A percentile compares a stretch with the other conserved stretches of the same genome.
These are phyloP conservation scores for Myocastor coypus DNA, from an alignment of 2,113 vertebrate species.

Conservation along the genomic window DNA sequence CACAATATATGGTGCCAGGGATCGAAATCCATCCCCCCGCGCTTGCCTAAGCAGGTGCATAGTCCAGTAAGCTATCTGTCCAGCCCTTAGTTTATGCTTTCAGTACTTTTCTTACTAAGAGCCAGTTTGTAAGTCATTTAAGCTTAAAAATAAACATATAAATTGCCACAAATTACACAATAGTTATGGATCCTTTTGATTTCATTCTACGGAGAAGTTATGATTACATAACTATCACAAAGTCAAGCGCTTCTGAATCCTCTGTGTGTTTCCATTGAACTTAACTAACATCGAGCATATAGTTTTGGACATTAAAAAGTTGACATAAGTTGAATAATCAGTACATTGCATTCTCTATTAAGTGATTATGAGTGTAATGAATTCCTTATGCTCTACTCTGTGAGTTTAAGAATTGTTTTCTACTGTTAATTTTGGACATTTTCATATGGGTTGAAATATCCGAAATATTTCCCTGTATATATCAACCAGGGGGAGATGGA, in stretches of 20 bases:
- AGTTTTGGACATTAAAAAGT: neutral
- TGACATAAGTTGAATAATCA: neutral
- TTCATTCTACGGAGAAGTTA: neutral
- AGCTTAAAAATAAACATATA: neutral
- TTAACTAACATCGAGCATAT: neutral
- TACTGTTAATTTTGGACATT: neutral
- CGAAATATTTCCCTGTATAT: neutral
- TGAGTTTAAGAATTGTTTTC: neutral
- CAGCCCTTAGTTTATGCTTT: no score
- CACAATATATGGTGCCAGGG: no score
- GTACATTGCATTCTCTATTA: neutral
- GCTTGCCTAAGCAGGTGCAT: no score
- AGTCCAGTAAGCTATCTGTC: no score
- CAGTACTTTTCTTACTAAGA: neutral
- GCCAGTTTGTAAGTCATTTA: neutral
- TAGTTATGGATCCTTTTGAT: neutral
- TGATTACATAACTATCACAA: neutral
- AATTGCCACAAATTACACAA: neutral
- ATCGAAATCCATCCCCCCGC: no score
- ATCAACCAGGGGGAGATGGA: neutral
- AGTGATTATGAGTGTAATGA: neutral
- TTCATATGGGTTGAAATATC: neutral
- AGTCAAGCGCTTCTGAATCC: neutral
- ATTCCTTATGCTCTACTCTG: neutral
- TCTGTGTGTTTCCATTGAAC: neutral